phyloP scores from a whole-genome alignment of 2,888 invertebrate genomes.

The Cephus runcator region DNA sequence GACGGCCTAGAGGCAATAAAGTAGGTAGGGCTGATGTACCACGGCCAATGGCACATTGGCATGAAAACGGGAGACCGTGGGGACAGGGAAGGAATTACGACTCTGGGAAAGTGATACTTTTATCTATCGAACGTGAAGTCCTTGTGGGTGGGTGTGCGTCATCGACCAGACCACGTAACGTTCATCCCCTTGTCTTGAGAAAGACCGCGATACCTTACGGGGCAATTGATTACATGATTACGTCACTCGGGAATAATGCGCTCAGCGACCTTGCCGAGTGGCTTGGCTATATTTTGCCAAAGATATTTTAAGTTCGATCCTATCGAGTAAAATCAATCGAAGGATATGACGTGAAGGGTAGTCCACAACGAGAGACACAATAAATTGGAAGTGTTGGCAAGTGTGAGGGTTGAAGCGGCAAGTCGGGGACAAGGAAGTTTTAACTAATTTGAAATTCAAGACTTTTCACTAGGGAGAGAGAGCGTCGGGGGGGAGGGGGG shows the following conservation, averaged over 20 bases:
- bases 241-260: neutral
- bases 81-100: neutral
- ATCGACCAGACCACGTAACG: neutral
- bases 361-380: neutral
- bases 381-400: neutral
- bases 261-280: neutral
- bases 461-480: constrained; percentile 13
- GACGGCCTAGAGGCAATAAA: constrained; percentile 51
- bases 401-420: constrained; percentile 14
- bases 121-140: neutral
- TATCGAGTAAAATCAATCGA: neutral
- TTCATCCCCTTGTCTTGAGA: neutral
- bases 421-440: constrained; percentile 20
- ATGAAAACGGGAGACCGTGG: neutral
- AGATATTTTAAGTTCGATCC: neutral
- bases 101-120: neutral
- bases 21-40: constrained; percentile 7
- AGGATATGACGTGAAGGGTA: neutral
- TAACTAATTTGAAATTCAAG: constrained; percentile 47
- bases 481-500: no score
- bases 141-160: neutral
- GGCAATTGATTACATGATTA: neutral
- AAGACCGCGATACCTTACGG: neutral
- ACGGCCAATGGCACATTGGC: constrained; percentile 2
- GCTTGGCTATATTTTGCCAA: neutral